Base-by-base conservation (phyloP, 2,113 vertebrate species). In the Thamnophis sirtalis region DNA sequence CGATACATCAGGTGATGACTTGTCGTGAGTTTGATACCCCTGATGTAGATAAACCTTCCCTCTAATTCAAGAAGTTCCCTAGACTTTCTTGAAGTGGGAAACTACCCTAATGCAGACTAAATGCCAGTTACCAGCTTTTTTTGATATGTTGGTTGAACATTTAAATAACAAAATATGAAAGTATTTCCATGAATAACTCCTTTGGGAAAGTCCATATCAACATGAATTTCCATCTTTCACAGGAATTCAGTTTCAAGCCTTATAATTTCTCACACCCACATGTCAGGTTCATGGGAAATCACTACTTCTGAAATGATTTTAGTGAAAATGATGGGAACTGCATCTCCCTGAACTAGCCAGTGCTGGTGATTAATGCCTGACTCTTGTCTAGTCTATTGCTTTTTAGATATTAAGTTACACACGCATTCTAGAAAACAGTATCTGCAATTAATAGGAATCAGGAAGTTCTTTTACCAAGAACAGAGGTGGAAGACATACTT, bases 401-500 rank as follows among this genome's bases (percentile, higher is more conserved):
- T 92, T 89, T 89, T 87, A 90, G 93, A 96, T 92, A 8, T 7
- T 1, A n/a, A 90, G 73, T 49, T 33, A 0, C 13, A 88, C 53
- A 50, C 38, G 24, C 51, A 9, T n/a, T 68, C 24, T 90, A 50
- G 48, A 89, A 3, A 84, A 38, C 3, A 38, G 17, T 28, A 63
- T 43, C 22, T 86, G 68, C 19, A 89, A 48, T 92, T 93, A 89
- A 56, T 84, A 93, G 86, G 63, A 90, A 86, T 24, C 84, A 28
- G 50, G 93, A 91, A 93, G 43, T 43, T 54, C 9, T 26, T 88
- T 92, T 63, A 60, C 7, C 24, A 73, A 68, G 84, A 92, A 49
- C 0, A 13, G 92, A 91, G 92, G 88, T 88, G 11, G 91, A 87
- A 58, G 48, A 60, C 1, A 91, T 95, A 91, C 92, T 17, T 93